Evolutionary conservation across 2,797 vertebrate genomes (phyloP).

Genomic region (Salmo trutta): DNA sequence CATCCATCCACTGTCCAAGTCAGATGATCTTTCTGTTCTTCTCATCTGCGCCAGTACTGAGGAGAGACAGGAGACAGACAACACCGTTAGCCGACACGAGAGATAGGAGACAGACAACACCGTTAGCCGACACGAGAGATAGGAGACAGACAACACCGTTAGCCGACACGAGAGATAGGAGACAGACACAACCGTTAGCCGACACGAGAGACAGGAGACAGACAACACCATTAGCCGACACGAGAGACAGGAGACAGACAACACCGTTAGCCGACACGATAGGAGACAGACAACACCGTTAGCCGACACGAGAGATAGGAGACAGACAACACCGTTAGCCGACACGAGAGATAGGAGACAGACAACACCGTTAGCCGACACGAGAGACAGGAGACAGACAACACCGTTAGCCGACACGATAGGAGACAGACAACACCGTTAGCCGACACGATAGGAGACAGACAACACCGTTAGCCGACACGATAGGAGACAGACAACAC

Average conservation of each 20-base stretch:
- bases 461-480: too few relatives aligned
- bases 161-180: neutral
- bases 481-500: too few relatives aligned
- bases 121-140: neutral
- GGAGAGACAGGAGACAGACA: neutral
- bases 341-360: neutral
- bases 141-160: neutral
- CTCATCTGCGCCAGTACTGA: constrained; percentile 83
- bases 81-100: neutral
- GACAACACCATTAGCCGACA: neutral
- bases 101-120: neutral
- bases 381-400: neutral
- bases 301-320: neutral
- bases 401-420: neutral
- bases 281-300: neutral
- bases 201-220: neutral
- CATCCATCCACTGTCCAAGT: too few relatives aligned
- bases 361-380: neutral
- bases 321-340: neutral
- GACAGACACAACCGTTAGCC: neutral
- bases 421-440: too few relatives aligned
- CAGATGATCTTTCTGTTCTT: constrained; percentile 19
- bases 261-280: neutral
- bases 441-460: too few relatives aligned
- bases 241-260: neutral